phyloP scores from a whole-genome alignment of 2,888 invertebrate genomes.

The Anodontia alba region DNA sequence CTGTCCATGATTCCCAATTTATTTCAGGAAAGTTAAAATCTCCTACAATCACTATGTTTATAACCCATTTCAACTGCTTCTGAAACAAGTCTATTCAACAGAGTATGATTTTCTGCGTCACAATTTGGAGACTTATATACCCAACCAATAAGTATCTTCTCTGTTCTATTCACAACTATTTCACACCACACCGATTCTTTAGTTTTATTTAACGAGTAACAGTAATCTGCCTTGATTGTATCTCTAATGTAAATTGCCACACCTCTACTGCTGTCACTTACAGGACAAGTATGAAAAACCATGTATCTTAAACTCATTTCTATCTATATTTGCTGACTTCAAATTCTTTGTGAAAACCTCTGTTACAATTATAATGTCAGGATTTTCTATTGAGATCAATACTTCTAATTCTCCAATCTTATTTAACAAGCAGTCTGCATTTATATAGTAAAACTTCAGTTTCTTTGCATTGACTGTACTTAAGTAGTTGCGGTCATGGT shows the following conservation, averaged over 20 bases:
- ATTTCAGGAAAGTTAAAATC: constrained; percentile 33
- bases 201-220: not conserved
- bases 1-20: constrained; percentile 21
- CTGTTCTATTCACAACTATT: not conserved
- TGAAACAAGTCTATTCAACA: not conserved
- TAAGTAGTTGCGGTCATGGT: too few species aligned
- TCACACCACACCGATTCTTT: constrained; percentile 14
- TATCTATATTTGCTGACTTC: not conserved
- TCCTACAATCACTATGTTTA: constrained; percentile 10
- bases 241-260: constrained; percentile 19
- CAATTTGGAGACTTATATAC: constrained; percentile 11
- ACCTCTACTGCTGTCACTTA: not conserved
- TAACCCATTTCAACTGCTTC: not conserved
- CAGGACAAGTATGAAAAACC: not conserved
- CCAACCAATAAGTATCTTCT: constrained; percentile 5
- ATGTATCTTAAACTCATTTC: not conserved
- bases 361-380: too few species aligned
- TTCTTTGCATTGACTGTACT: too few species aligned
- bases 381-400: too few species aligned
- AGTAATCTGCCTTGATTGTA: constrained; percentile 12
- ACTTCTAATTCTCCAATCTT: too few species aligned
- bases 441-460: too few species aligned
- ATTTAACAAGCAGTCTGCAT: too few species aligned
- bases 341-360: not conserved
- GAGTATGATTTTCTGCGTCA: not conserved